These are phyloP conservation scores for Gibbula magus DNA, from an alignment of 2,888 invertebrate species.

Conservation along the genomic window DNA sequence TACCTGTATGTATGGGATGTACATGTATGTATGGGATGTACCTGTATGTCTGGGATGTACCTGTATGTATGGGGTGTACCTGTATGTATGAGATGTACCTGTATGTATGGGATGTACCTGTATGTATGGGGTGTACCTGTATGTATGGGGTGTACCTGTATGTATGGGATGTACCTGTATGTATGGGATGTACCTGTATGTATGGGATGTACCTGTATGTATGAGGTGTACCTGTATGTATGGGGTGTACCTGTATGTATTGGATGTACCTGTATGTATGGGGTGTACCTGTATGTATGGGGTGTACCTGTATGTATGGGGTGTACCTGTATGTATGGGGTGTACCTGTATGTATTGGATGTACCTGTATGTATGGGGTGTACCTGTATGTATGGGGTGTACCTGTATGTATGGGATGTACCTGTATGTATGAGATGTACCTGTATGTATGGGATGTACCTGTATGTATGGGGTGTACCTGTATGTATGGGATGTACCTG, in stretches of 20 bases:
- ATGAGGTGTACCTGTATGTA: conserved; percentile 82
- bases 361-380: conserved; percentile 87
- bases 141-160: too few species aligned
- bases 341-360: conserved; percentile 75
- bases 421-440: too few species aligned
- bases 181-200: conserved; percentile 80
- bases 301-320: conserved; percentile 84
- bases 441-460: conserved; percentile 88
- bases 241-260: conserved; percentile 82
- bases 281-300: conserved; percentile 79
- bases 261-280: too few species aligned
- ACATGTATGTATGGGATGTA: too few species aligned
- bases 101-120: conserved; percentile 86
- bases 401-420: conserved; percentile 62
- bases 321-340: too few species aligned
- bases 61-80: conserved; percentile 76
- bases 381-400: conserved; percentile 93
- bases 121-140: conserved; percentile 79
- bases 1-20: conserved; percentile 48
- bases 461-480: conserved; percentile 76
- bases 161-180: conserved; percentile 84
- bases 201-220: too few species aligned
- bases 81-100: too few species aligned
- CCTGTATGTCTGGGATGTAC: conserved; percentile 90
- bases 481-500: too few species aligned